Evolutionary conservation across 2,797 vertebrate genomes (phyloP).

Genomic region (Ctenosaura bakeri): DNA sequence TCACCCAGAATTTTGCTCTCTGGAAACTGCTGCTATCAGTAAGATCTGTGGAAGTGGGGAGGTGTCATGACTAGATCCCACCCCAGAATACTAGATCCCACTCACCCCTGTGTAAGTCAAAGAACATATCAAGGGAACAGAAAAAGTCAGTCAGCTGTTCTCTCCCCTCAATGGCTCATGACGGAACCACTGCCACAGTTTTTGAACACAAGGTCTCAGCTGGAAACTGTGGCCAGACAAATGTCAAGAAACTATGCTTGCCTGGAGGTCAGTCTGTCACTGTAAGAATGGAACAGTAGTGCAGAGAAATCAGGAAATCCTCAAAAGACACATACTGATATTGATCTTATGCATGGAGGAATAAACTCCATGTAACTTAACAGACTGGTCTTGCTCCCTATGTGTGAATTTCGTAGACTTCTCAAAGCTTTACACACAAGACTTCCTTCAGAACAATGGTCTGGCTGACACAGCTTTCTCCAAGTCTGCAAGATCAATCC

Average conservation of each 20-base stretch:
- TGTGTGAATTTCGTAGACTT: background rate
- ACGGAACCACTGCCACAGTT: background rate
- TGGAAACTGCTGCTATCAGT: conserved; percentile 95
- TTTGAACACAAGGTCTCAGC: background rate
- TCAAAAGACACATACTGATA: background rate
- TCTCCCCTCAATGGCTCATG: background rate
- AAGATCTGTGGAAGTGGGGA: conserved; percentile 83
- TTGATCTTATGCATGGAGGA: background rate
- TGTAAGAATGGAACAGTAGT: background rate
- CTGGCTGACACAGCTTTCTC: background rate
- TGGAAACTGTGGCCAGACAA: background rate
- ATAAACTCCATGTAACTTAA: background rate
- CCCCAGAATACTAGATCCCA: background rate
- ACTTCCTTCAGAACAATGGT: background rate
- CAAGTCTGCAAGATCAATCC: background rate
- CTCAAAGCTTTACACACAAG: background rate
- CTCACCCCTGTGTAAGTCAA: background rate
- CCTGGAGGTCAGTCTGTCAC: background rate
- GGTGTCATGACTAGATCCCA: background rate
- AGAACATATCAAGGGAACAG: background rate
- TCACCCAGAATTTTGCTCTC: conserved; percentile 96
- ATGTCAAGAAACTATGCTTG: background rate
- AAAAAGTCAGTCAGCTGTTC: background rate
- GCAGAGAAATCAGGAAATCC: background rate
- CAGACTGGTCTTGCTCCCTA: background rate